A percentile compares a stretch with the other conserved stretches of the same genome.
Conservation (phyloP, 1,140 invertebrate species). For the Drosophila hydei region DNA sequence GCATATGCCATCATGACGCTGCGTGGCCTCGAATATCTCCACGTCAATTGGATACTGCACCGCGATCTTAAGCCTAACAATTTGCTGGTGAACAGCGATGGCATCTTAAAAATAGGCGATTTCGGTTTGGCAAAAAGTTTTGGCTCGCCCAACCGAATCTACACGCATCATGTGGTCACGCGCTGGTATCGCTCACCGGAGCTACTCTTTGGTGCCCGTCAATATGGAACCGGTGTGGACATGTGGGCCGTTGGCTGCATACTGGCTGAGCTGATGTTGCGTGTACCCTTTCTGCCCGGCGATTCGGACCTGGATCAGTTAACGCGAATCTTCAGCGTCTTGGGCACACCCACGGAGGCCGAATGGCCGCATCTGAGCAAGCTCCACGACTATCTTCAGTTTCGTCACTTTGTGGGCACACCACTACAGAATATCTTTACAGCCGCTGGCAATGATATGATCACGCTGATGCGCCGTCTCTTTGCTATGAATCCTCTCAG, state of each 20-base stretch:
- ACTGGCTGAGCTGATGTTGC: constrained; percentile 95
- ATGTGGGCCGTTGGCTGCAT: constrained; percentile 99
- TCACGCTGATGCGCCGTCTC: constrained; percentile 92
- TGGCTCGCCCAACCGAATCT: constrained; percentile 97
- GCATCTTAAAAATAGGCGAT: constrained; percentile 98
- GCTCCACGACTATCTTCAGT: constrained; percentile 96
- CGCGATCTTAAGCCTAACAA: constrained; percentile 99
- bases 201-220: constrained; percentile 96
- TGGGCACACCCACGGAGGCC: constrained; percentile 96
- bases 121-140: constrained; percentile 99
- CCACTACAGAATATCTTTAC: constrained; percentile 97
- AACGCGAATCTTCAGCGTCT: constrained; percentile 95
- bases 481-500: constrained; percentile 94
- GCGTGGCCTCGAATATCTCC: constrained; percentile 96
- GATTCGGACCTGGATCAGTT: constrained; percentile 98
- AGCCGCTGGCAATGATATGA: constrained; percentile 96
- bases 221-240: constrained; percentile 98
- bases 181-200: constrained; percentile 97
- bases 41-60: constrained; percentile 98
- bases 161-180: constrained; percentile 99
- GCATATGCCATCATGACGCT: constrained; percentile 98
- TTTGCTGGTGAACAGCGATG: constrained; percentile 95
- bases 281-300: constrained; percentile 97
- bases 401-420: constrained; percentile 93
- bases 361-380: constrained; percentile 95